Conservation (phyloP, 2,888 invertebrate species). For the Muschampia plurimacula region DNA sequence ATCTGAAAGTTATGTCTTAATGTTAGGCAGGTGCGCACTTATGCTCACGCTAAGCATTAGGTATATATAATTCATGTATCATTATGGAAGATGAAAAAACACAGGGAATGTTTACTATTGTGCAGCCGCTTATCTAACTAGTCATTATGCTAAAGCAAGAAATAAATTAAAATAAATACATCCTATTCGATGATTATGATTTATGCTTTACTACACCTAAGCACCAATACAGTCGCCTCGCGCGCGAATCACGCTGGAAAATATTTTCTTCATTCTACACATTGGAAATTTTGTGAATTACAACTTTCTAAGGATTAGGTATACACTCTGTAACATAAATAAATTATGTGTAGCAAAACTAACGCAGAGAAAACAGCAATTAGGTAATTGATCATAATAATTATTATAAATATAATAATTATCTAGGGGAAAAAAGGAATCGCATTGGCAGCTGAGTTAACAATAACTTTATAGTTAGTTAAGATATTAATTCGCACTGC, state of each 20-base stretch:
- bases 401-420: neutral
- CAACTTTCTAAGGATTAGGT: no score
- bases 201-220: no score
- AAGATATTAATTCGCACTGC: slow-evolving; percentile 35
- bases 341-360: neutral
- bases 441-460: slow-evolving; percentile 35
- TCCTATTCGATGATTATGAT: no score
- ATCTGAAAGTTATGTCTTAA: slow-evolving; percentile 81
- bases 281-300: no score
- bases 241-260: neutral
- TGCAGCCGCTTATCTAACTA: slow-evolving; percentile 5
- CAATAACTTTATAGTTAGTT: slow-evolving; percentile 35
- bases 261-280: neutral
- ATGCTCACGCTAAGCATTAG: neutral
- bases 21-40: slow-evolving; percentile 24
- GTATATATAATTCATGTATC: neutral
- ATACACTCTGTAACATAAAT: no score
- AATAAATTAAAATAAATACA: no score
- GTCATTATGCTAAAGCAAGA: no score
- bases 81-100: neutral
- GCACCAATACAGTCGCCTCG: neutral
- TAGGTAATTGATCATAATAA: slow-evolving; percentile 17
- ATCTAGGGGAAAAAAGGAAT: slow-evolving; percentile 30
- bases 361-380: slow-evolving; percentile 17
- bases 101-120: neutral